phyloP scores from a whole-genome alignment of 2,888 invertebrate genomes.

The Eupithecia tripunctaria region DNA sequence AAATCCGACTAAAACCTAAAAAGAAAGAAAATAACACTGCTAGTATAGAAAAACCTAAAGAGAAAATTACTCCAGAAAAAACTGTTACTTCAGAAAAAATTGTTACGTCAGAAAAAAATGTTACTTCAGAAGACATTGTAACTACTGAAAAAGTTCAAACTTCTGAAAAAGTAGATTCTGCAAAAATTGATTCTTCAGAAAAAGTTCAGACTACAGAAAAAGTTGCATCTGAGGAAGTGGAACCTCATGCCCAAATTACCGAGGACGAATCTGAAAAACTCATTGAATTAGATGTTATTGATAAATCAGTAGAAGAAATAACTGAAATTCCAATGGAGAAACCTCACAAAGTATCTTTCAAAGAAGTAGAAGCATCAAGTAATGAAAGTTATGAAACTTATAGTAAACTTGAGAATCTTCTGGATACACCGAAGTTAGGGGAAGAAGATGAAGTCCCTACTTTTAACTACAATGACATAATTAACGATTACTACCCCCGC shows the following conservation, averaged over 20 bases:
- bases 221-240: not conserved
- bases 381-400: constrained; percentile 32
- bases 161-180: not conserved
- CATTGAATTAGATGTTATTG: constrained; percentile 33
- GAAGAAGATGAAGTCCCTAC: constrained; percentile 52
- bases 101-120: not conserved
- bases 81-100: too few species aligned
- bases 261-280: constrained; percentile 41
- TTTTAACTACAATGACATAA: constrained; percentile 51
- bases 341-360: constrained; percentile 28
- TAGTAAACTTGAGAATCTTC: constrained; percentile 38
- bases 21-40: constrained; percentile 33
- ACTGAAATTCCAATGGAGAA: constrained; percentile 41
- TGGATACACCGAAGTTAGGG: constrained; percentile 46
- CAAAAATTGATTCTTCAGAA: not conserved
- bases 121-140: not conserved
- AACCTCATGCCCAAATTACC: not conserved
- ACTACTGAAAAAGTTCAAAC: not conserved
- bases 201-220: not conserved
- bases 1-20: constrained; percentile 38
- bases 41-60: not conserved
- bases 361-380: constrained; percentile 26
- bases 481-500: constrained; percentile 72
- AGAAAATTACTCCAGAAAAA: not conserved
- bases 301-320: constrained; percentile 33